Conservation (phyloP, 2,113 vertebrate species). For the Emydocephalus ijimae region DNA sequence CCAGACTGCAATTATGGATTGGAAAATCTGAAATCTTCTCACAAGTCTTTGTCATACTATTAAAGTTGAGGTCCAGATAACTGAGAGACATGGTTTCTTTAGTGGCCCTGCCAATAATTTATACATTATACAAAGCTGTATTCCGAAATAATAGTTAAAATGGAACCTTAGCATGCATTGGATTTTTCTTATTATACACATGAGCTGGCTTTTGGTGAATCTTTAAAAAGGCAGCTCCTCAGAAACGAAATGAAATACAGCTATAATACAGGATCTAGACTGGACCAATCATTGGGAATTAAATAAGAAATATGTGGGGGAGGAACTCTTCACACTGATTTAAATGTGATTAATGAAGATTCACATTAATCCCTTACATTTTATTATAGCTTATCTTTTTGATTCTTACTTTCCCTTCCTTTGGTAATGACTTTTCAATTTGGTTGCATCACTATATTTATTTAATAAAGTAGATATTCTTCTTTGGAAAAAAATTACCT, state of each 20-base stretch:
- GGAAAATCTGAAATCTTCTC: not conserved
- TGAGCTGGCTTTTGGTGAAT: not conserved
- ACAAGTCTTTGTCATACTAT: not conserved
- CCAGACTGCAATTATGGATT: not conserved
- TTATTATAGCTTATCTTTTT: not conserved
- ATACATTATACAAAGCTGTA: not conserved
- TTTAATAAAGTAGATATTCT: not conserved
- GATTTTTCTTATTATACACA: not conserved
- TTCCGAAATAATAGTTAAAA: not conserved
- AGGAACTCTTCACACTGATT: not conserved
- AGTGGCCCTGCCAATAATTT: not conserved
- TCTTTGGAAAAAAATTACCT: not conserved
- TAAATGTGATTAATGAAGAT: not conserved
- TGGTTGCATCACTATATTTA: not conserved
- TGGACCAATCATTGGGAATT: not conserved
- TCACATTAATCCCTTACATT: fast-evolving
- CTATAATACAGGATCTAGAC: not conserved
- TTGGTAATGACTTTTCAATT: not conserved
- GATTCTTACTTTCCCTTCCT: not conserved
- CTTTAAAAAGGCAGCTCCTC: not conserved
- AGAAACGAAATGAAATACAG: not conserved
- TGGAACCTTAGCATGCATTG: not conserved
- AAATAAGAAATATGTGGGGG: not conserved
- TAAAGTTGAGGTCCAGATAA: not conserved
- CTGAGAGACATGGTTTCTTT: not conserved